Evolutionary conservation across 2,888 invertebrate genomes (phyloP).

Genomic region (Fragum sueziense): DNA sequence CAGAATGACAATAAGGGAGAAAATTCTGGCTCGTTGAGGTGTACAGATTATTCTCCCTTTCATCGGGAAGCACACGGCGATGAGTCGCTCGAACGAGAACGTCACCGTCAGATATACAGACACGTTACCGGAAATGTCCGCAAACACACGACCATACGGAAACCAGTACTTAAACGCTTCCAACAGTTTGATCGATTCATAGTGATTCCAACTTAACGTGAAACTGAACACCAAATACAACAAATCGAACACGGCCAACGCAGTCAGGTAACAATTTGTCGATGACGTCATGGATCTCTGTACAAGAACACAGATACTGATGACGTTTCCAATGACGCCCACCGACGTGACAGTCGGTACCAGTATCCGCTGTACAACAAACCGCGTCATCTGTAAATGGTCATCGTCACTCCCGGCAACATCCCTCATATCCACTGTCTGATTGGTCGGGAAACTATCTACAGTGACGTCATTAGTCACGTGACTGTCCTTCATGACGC

Average conservation of each 20-base stretch:
- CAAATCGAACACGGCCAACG: constrained; percentile 88
- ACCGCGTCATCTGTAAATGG: constrained; percentile 62
- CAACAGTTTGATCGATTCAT: constrained; percentile 85
- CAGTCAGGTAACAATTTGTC: constrained; percentile 86
- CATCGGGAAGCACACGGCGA: constrained; percentile 90
- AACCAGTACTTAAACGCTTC: constrained; percentile 84
- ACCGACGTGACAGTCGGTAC: constrained; percentile 74
- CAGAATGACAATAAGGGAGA: constrained; percentile 86
- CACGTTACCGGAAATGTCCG: constrained; percentile 87
- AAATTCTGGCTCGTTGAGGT: constrained; percentile 87
- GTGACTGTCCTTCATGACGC: not conserved
- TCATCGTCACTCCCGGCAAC: constrained; percentile 36
- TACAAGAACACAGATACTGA: constrained; percentile 78
- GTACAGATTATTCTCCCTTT: constrained; percentile 85
- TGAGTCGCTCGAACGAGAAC: constrained; percentile 90
- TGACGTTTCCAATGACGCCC: constrained; percentile 77
- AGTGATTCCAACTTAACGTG: constrained; percentile 85
- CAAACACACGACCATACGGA: constrained; percentile 85
- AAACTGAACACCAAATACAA: constrained; percentile 87
- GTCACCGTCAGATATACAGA: constrained; percentile 90
- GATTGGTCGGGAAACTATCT: not conserved
- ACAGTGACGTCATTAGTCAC: not conserved
- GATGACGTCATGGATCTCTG: constrained; percentile 78
- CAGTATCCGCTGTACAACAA: constrained; percentile 73
- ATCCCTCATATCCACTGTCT: not conserved